Base-by-base conservation (phyloP, 1,140 invertebrate genomes). In the Euura saliciscinereae region DNA sequence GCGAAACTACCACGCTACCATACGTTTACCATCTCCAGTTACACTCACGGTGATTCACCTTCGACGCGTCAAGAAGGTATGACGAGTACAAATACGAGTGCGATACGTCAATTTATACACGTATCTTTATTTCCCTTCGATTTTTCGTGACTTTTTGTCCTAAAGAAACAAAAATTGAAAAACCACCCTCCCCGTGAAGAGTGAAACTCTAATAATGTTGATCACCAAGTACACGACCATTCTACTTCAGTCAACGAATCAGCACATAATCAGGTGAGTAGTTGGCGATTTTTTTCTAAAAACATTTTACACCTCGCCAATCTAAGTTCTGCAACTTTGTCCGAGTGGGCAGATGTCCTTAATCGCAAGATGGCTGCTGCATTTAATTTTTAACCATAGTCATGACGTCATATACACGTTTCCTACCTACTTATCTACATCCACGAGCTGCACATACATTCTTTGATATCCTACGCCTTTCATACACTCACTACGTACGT, bases 141-240 rank as follows among this genome's bases (percentile, higher is more conserved):
- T n/a, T 59, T 59, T 6, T 6, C 51, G 10, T 59, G 3, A 59
- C 51, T n/a, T 59, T 5, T 6, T 5, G 28, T 28, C 28, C 28
- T 28, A 59, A 11, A n/a, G 8, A n/a, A 59, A 59, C 51, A 59
- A 59, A n/a, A 11, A n/a, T 59, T n/a, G 69, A 4, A 13, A 28
- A 28, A 28, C 28, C 28, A 28, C 28, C 28, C 28, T 28, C 28
- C 28, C 28, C 28, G 28, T 28, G 28, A 28, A 28, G 28, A 28
- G 28, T 28, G 28, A 28, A 28, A 28, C 28, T 28, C 28, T n/a
- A 75, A 82, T 75, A 70, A 86, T 86, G 84, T 79, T 86, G 44
- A 86, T 86, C 78, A 86, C 84, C 2, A 85, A 86, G 74, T 86
- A 82, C 65, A 86, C 84, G 6, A 84, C 84, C n/a, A 81, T 86